These are phyloP conservation scores for Apodemus speciosus DNA, from an alignment of 2,113 vertebrate species.

Conservation along the genomic window DNA sequence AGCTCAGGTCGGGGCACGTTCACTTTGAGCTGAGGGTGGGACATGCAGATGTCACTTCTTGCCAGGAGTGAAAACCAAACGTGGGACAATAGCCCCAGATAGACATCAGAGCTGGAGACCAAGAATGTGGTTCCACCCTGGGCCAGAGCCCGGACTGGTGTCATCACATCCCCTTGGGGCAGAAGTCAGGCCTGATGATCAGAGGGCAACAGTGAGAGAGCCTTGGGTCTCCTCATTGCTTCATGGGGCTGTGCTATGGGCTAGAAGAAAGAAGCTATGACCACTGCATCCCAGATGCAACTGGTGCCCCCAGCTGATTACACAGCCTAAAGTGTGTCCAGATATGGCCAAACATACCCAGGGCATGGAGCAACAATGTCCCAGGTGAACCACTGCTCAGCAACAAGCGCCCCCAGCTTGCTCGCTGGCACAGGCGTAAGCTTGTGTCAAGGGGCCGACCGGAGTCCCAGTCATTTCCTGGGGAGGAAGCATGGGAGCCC, in stretches of 20 bases:
- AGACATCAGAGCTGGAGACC: not conserved
- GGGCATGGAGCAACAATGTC: fast-evolving
- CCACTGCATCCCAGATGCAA: not conserved
- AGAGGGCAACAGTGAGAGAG: no score
- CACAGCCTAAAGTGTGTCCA: not conserved
- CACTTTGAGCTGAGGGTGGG: not conserved
- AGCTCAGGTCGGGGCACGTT: not conserved
- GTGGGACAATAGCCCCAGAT: not conserved
- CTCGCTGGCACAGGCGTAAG: no score
- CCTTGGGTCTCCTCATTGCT: not conserved
- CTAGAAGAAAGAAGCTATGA: not conserved
- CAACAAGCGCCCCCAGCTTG: not conserved
- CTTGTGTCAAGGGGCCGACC: not conserved
- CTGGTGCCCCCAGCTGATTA: fast-evolving
- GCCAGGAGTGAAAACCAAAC: not conserved
- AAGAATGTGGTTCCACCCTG: not conserved
- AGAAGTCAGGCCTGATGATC: not conserved
- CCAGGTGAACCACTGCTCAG: no score
- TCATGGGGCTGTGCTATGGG: not conserved
- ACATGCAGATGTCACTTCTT: not conserved
- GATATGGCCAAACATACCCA: no score
- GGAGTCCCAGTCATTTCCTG: fast-evolving
- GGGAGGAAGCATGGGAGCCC: not conserved
- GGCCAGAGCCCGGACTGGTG: not conserved
- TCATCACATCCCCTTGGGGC: not conserved